A percentile compares a stretch with the other conserved stretches of the same genome.
These are phyloP conservation scores for Trinectes maculatus DNA, from an alignment of 2,113 vertebrate species.

Conservation along the genomic window DNA sequence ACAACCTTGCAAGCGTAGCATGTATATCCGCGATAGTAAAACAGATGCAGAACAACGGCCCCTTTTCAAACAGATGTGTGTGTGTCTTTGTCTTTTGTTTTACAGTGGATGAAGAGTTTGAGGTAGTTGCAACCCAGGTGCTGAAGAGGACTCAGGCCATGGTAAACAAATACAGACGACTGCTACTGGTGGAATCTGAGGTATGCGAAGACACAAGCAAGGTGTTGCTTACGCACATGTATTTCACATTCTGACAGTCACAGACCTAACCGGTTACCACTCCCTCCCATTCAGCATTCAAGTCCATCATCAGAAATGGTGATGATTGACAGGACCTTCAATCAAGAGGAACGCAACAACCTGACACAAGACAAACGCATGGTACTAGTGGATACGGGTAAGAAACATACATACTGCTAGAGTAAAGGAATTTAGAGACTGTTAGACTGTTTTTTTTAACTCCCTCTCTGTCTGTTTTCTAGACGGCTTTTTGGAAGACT, in stretches of 20 bases:
- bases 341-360: conserved; percentile 93
- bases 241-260: neutral
- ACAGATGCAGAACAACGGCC: neutral
- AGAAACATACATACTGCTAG: conserved; percentile 26
- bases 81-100: neutral
- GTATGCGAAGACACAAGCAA: conserved; percentile 72
- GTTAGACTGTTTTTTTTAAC: neutral
- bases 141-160: conserved; percentile 93
- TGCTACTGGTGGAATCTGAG: conserved; percentile 97
- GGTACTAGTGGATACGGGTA: conserved; percentile 94
- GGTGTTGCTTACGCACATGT: neutral
- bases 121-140: conserved; percentile 90
- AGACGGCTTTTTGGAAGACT: conserved; percentile 95
- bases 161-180: conserved; percentile 96
- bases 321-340: conserved; percentile 98
- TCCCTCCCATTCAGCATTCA: conserved; percentile 79
- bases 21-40: no score
- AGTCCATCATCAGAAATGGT: conserved; percentile 98
- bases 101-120: conserved; percentile 94
- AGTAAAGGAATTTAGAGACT: neutral
- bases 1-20: no score
- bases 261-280: neutral
- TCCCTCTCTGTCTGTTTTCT: neutral
- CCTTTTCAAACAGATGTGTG: neutral
- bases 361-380: conserved; percentile 94